Conservation (phyloP, 2,797 vertebrate genomes). For the Mus spretus region DNA sequence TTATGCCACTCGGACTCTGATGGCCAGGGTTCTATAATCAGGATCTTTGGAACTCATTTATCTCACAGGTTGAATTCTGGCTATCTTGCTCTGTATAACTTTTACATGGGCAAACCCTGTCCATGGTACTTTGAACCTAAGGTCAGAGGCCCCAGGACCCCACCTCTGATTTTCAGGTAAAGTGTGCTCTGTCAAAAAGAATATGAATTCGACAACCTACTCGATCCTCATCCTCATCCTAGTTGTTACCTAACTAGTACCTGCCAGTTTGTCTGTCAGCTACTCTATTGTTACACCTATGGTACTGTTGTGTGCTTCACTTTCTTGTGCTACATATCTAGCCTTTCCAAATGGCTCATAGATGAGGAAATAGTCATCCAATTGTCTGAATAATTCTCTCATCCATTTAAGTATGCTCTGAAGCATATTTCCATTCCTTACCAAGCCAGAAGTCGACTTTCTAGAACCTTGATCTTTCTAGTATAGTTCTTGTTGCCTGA, state of each 20-base stretch:
- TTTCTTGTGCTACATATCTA: neutral
- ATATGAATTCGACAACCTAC: neutral
- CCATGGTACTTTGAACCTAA: neutral
- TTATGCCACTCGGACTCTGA: neutral
- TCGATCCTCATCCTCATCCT: neutral
- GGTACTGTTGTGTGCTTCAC: neutral
- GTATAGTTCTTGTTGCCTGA: neutral
- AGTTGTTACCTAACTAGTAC: neutral
- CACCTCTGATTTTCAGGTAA: neutral
- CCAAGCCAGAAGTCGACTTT: neutral
- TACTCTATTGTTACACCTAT: neutral
- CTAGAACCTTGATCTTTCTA: conserved; percentile 35
- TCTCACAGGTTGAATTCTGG: neutral
- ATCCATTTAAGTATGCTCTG: neutral
- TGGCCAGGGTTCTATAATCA: neutral
- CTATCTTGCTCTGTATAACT: neutral
- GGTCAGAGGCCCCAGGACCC: neutral
- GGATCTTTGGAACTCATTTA: neutral
- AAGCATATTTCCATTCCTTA: conserved; percentile 34
- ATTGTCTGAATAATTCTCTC: conserved; percentile 11
- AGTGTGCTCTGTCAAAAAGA: no score
- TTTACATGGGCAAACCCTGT: neutral
- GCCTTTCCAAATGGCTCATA: neutral
- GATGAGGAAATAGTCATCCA: neutral
- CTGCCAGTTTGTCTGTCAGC: neutral